A percentile compares a stretch with the other conserved stretches of the same genome.
phyloP scores from a whole-genome alignment of 2,888 invertebrate species.

The Parthenolecanium corni region DNA sequence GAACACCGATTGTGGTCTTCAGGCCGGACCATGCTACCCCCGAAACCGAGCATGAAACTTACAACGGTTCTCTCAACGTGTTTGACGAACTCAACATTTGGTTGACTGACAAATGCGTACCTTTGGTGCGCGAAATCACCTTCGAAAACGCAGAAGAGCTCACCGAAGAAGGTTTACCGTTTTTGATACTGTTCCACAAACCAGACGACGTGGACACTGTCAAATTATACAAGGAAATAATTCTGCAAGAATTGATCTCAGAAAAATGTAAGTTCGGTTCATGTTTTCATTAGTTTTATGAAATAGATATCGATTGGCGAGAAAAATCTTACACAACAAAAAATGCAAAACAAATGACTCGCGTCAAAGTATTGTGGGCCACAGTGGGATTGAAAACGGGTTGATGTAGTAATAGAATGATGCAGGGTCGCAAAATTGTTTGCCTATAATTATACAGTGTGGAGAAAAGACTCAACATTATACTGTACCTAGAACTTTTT shows the following conservation, averaged over 20 bases:
- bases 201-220: constrained; percentile 72
- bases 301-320: no score
- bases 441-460: no score
- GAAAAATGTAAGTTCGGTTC: constrained; percentile 71
- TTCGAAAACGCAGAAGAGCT: constrained; percentile 99
- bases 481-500: no score
- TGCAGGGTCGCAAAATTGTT: no score
- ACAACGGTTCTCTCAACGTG: constrained; percentile 55
- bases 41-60: constrained; percentile 73
- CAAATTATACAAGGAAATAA: constrained; percentile 71
- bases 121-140: constrained; percentile 93
- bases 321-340: no score
- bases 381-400: no score
- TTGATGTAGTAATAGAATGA: no score
- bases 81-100: constrained; percentile 77
- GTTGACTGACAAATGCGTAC: constrained; percentile 87
- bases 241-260: constrained; percentile 59
- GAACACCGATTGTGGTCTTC: constrained; percentile 70
- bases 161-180: constrained; percentile 96
- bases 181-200: constrained; percentile 89
- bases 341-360: no score
- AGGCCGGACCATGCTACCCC: constrained; percentile 67
- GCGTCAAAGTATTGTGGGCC: no score
- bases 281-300: not conserved
- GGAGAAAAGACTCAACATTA: no score